phyloP scores from a whole-genome alignment of 1,140 invertebrate species.

The Bradynema listronoti region DNA sequence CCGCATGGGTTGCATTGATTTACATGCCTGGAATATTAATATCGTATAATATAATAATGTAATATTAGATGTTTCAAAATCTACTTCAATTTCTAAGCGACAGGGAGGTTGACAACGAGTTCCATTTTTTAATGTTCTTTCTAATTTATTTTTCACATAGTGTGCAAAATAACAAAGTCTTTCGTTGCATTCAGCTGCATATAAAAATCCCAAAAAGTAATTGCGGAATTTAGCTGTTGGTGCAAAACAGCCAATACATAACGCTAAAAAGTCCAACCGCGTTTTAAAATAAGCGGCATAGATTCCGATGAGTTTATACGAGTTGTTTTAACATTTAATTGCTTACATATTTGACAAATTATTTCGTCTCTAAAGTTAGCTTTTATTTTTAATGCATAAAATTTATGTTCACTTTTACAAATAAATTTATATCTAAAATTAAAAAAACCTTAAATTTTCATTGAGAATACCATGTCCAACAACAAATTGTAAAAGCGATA shows the following conservation, averaged over 20 bases:
- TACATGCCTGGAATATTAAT: conserved; percentile 66
- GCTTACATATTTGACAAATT: conserved; percentile 98
- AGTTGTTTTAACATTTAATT: conserved; percentile 83
- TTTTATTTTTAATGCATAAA: no score
- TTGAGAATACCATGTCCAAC: conserved; percentile 97
- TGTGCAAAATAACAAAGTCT: conserved; percentile 61
- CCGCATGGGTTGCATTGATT: conserved; percentile 87
- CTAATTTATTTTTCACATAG: conserved; percentile 62
- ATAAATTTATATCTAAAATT: neutral
- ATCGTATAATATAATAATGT: conserved; percentile 1
- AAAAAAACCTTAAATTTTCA: conserved; percentile 66
- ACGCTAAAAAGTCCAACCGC: neutral
- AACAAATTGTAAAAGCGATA: conserved; percentile 97
- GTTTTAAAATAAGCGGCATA: no score
- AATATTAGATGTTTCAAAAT: neutral
- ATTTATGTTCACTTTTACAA: conserved; percentile 8
- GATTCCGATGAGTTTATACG: no score
- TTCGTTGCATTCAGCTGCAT: conserved; percentile 70
- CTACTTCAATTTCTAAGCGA: conserved; percentile 85
- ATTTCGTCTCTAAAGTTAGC: conserved; percentile 87
- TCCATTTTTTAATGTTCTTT: conserved; percentile 92
- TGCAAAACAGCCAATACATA: conserved; percentile 83
- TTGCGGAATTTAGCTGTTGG: conserved; percentile 84
- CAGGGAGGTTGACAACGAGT: conserved; percentile 95
- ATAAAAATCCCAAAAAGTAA: conserved; percentile 68